These are phyloP conservation scores for Himalopsyche kuldschensis DNA, from an alignment of 2,888 invertebrate species.

Conservation along the genomic window DNA sequence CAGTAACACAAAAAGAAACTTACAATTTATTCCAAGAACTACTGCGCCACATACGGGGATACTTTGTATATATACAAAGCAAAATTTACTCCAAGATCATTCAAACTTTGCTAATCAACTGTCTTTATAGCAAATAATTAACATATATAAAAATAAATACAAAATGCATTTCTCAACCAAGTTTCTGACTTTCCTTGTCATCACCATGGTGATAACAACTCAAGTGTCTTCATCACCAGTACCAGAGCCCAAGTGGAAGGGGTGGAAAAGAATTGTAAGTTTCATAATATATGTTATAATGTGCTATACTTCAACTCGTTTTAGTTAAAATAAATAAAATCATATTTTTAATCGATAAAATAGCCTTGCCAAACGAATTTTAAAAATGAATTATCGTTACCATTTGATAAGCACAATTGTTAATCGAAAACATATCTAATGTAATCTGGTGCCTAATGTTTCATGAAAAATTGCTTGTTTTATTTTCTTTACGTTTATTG, in stretches of 20 bases:
- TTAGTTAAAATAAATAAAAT: too few relatives aligned
- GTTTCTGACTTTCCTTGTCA: not conserved
- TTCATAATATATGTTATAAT: not conserved
- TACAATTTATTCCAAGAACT: not conserved
- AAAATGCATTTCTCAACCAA: too few relatives aligned
- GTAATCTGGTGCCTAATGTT: too few relatives aligned
- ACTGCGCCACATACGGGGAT: not conserved
- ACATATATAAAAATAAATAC: not conserved
- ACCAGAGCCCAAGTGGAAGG: constrained; percentile 25
- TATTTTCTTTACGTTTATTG: too few relatives aligned
- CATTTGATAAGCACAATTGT: too few relatives aligned
- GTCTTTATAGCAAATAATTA: not conserved
- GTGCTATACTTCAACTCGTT: too few relatives aligned
- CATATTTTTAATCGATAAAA: not conserved
- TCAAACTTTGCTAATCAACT: not conserved
- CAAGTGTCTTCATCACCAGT: constrained; percentile 13
- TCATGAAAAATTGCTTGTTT: too few relatives aligned
- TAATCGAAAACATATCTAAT: too few relatives aligned
- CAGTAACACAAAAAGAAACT: too few relatives aligned
- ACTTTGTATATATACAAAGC: not conserved
- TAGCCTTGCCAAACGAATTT: too few relatives aligned
- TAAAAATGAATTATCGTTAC: too few relatives aligned
- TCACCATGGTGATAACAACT: not conserved
- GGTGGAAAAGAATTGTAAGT: constrained; percentile 27
- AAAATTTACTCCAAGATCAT: not conserved